These are phyloP conservation scores for Latrodectus elegans DNA, from an alignment of 2,888 invertebrate species.

Conservation along the genomic window DNA sequence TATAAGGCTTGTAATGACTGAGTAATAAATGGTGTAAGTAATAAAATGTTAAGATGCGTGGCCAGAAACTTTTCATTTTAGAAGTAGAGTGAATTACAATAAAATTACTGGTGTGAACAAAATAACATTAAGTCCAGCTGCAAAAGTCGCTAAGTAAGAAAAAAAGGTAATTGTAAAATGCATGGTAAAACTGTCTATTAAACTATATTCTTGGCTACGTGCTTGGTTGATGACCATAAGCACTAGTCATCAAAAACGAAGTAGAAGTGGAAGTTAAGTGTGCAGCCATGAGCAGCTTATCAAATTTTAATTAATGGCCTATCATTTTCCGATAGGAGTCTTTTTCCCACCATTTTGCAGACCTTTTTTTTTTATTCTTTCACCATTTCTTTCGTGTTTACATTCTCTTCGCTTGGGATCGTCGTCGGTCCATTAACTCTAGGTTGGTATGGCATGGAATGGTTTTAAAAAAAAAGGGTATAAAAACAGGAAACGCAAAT, in stretches of 20 bases:
- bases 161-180: too few relatives aligned
- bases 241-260: not conserved
- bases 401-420: conserved; percentile 14
- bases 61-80: too few relatives aligned
- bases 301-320: conserved; percentile 43
- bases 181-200: not conserved
- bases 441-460: conserved; percentile 1
- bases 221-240: not conserved
- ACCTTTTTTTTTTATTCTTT: not conserved
- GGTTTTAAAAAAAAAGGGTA: not conserved
- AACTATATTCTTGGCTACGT: not conserved
- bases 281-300: conserved; percentile 27
- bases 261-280: not conserved
- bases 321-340: conserved; percentile 11
- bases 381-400: not conserved
- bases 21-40: too few relatives aligned
- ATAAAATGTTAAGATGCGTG: too few relatives aligned
- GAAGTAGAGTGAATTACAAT: too few relatives aligned
- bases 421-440: conserved; percentile 19
- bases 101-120: too few relatives aligned
- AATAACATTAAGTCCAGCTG: too few relatives aligned
- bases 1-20: too few relatives aligned
- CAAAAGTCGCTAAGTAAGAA: too few relatives aligned
- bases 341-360: conserved; percentile 28
- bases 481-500: conserved; percentile 47